phyloP scores from a whole-genome alignment of 2,888 invertebrate genomes.

The Exocentrus adspersus region DNA sequence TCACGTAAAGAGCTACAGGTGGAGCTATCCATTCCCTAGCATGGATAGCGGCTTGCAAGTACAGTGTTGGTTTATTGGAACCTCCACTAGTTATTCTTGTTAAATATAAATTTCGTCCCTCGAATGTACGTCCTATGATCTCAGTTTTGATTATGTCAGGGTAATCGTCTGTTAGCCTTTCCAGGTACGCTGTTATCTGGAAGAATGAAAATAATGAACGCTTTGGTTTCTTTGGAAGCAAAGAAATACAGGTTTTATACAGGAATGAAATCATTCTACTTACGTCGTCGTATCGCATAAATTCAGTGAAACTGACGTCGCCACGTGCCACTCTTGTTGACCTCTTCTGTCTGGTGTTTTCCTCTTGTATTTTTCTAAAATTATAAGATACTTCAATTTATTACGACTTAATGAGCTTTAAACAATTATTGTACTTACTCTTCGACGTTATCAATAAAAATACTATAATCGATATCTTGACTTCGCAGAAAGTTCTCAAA shows the following conservation, averaged over 20 bases:
- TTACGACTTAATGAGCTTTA: too few relatives aligned
- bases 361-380: constrained; percentile 14
- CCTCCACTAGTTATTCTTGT: constrained; percentile 67
- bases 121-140: constrained; percentile 69
- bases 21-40: constrained; percentile 80
- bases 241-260: too few relatives aligned
- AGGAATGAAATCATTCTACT: neutral
- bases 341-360: constrained; percentile 7
- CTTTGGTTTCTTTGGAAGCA: too few relatives aligned
- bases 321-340: constrained; percentile 7
- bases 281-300: constrained; percentile 32
- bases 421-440: too few relatives aligned
- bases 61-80: constrained; percentile 66
- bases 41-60: constrained; percentile 72
- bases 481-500: constrained; percentile 28
- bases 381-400: too few relatives aligned
- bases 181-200: constrained; percentile 61
- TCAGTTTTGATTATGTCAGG: constrained; percentile 67
- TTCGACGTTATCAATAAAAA: constrained; percentile 29
- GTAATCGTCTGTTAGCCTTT: constrained; percentile 63
- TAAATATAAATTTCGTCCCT: constrained; percentile 69
- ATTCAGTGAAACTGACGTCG: constrained; percentile 33
- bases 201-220: too few relatives aligned
- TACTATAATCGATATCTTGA: constrained; percentile 20
- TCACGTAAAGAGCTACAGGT: constrained; percentile 72